Percentiles rank a stretch among this genome's conserved stretches.
Evolutionary conservation across 2,113 vertebrate species (phyloP).

Genomic region (Orthochromis indermauri): DNA sequence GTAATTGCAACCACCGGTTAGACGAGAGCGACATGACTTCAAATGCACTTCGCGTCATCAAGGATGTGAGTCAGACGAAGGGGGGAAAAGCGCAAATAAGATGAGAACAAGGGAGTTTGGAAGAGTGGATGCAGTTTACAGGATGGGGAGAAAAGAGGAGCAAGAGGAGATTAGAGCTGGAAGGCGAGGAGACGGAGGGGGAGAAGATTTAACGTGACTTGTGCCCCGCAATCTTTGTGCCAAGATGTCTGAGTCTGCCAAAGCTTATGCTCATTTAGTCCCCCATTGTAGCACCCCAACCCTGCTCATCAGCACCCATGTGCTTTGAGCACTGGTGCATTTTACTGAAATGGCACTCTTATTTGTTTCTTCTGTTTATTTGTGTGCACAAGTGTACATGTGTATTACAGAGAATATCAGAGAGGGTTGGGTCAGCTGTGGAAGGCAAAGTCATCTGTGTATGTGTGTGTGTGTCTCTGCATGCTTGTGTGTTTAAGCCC

Average conservation of each 20-base stretch:
- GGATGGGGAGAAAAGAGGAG: neutral
- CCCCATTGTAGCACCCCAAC: neutral
- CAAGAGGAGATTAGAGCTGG: conserved; percentile 49
- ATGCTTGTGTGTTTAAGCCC: conserved; percentile 44
- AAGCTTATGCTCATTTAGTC: conserved; percentile 46
- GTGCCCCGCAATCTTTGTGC: conserved; percentile 48
- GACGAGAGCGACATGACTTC: conserved; percentile 19
- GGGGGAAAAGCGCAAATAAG: neutral
- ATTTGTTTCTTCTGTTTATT: neutral
- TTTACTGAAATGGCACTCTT: conserved; percentile 1
- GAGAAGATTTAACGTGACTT: conserved; percentile 56
- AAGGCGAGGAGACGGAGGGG: conserved; percentile 28
- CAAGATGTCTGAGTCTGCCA: conserved; percentile 45
- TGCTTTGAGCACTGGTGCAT: neutral
- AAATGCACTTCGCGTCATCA: conserved; percentile 22
- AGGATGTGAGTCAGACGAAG: conserved; percentile 46
- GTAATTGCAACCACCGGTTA: conserved; percentile 47
- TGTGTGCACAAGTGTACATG: neutral
- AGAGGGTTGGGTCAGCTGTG: neutral
- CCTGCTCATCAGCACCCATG: conserved; percentile 19
- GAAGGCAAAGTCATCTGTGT: neutral
- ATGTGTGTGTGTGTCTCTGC: neutral
- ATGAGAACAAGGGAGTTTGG: conserved; percentile 2
- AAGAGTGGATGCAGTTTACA: conserved; percentile 26
- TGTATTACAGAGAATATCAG: neutral